Evolutionary conservation across 2,113 vertebrate species (phyloP), one percentile per base, ranked within the genome.

Genomic region (Rhombomys opimus): DNA sequence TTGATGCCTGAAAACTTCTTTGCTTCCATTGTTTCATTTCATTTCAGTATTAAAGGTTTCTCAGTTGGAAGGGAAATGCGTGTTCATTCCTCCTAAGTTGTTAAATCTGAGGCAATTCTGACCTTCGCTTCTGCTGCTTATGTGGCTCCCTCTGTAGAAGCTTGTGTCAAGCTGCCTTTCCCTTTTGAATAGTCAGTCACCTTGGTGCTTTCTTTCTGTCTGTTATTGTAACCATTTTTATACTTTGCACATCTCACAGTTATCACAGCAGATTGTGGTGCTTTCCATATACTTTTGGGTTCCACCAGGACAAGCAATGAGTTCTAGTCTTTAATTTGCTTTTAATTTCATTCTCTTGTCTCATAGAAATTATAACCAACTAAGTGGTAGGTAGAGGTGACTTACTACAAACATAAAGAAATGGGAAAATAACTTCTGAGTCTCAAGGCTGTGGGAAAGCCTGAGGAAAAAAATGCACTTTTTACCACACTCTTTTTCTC

Each of bases 21-120:
- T 97, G 52, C 93, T 91, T 96, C 46, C 86, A 57, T 94, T 57
- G 89, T 32, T 65, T 91, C 17, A 87, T 89, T 89, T 94, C 20
- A 59, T 91, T 46, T 65, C 27, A 54, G 14, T 91, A 67, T 50
- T 89, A 77, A 72, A 68, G 61, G 80, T 65, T 94, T 96, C 50
- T 78, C 20, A 90, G 15, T 84, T 90, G 67, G n/a, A 87, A 87
- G 38, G 32, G 72, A 84, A 50, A 59, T 10, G 75, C 67, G 38
- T 38, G 61, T 20, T 94, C 27, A 6, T 85, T 90, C 50, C 41
- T 54, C 57, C 20, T 70, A 77, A 92, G 59, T 18, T n/a, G 72
- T 57, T 73, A 63, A 85, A 77, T 41, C 65, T 25, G 35, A 73
- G 52, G 23, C 57, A 50, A 6, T 65, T 84, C n/a, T 68, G 86